Base-by-base conservation (phyloP, 2,888 invertebrate genomes). In the Deilephila elpenor region DNA sequence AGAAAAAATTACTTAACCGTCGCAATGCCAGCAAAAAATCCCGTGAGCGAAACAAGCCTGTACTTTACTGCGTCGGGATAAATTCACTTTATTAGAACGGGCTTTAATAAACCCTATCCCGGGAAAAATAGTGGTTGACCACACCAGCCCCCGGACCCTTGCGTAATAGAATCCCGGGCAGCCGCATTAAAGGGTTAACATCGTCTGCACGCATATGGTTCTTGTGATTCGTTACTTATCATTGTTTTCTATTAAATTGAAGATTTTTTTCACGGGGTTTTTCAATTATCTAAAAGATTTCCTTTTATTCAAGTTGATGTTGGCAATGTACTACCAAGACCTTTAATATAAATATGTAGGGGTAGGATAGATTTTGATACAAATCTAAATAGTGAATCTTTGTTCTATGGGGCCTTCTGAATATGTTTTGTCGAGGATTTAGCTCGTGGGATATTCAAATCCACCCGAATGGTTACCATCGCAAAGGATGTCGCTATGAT, bases 101-200 rank as follows among this genome's bases (percentile, higher is more conserved):
- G 77, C 78, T 83, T 85, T 90, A 89, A 89, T 90, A 90, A 90
- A 91, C 86, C 86, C 84, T 80, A 79, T 79, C 79, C 78, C 78
- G 78, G 80, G 88, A 90, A 90, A 89, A 90, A 90, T 89, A 89
- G 89, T 89, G 90, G 90, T 86, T 84, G 79, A 77, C 90, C 90
- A 80, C 88, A 86, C 80, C 78, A 75, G 76, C 76, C 72, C 25
- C 32, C 77, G 76, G 78, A 75, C 75, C 79, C 71, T 53, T 71
- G 62, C 75, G 78, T 80, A 79, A 80, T 80, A 80, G 80, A 78
- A 80, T 76, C 78, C 78, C 74, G 67, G 64, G 75, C 75, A 74
- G 78, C 75, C 75, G 78, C 76, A 80, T 80, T 78, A 77, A 77
- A 77, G 78, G 79, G 78, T 78, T 78, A 78, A 79, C 78, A 75